phyloP scores from a whole-genome alignment of 35 echinoderm and acorn worm genomes.

The Amphiura filiformis region DNA sequence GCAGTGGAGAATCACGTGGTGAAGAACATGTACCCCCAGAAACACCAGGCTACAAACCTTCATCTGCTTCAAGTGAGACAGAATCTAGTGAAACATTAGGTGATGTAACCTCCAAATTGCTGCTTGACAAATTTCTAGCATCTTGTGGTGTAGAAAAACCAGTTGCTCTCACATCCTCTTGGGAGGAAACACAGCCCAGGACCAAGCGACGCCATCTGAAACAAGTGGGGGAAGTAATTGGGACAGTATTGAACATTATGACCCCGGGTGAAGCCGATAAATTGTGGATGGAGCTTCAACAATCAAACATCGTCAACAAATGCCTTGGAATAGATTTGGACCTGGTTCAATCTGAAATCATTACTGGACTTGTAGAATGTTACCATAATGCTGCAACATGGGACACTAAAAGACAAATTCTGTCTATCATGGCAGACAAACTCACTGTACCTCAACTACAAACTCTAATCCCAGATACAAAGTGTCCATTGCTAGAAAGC shows the following conservation, averaged over 20 bases:
- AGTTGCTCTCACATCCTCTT: neutral
- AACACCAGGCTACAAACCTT: neutral
- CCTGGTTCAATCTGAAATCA: neutral
- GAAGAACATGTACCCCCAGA: neutral
- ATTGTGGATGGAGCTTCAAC: neutral
- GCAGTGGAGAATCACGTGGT: neutral
- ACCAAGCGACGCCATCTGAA: neutral
- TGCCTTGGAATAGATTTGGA: neutral
- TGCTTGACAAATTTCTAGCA: neutral
- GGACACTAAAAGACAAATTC: constrained; percentile 3
- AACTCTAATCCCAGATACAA: constrained; percentile 16
- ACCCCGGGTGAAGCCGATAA: neutral
- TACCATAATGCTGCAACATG: constrained; percentile 18
- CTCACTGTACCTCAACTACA: constrained; percentile 9
- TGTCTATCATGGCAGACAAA: constrained; percentile 11
- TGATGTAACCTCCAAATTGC: neutral
- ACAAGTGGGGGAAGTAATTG: neutral
- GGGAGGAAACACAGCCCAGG: neutral
- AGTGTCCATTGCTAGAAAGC: neutral
- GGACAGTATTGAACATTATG: neutral
- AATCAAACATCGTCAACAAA: neutral
- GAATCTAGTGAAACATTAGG: constrained; percentile 9
- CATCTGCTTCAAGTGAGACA: neutral
- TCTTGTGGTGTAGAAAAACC: constrained; percentile 11
- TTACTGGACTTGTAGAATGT: neutral